Evolutionary conservation across 1,140 invertebrate genomes (phyloP).

Genomic region (Anastrepha obliqua): DNA sequence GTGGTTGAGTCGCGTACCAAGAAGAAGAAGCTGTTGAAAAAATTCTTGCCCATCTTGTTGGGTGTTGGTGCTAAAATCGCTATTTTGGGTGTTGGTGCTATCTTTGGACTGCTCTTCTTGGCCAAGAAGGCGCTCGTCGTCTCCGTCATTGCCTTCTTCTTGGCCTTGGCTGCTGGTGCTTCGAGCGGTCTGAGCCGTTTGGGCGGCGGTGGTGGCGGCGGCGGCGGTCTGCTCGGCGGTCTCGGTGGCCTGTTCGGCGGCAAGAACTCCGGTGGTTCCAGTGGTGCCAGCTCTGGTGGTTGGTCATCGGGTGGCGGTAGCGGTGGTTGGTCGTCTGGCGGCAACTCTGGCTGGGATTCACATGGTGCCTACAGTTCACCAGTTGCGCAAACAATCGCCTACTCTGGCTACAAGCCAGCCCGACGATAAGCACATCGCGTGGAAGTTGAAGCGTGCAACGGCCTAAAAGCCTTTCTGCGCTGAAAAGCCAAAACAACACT

Average conservation of each 20-base stretch:
- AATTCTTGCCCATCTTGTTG: slow-evolving; percentile 78
- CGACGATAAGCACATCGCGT: slow-evolving; percentile 65
- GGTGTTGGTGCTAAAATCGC: slow-evolving; percentile 80
- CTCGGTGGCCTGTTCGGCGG: slow-evolving; percentile 70
- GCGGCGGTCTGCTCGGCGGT: slow-evolving; percentile 69
- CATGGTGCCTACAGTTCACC: slow-evolving; percentile 74
- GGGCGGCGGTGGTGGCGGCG: slow-evolving; percentile 65
- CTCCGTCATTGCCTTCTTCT: slow-evolving; percentile 79
- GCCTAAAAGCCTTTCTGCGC: slow-evolving; percentile 27
- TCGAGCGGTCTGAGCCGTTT: slow-evolving; percentile 76
- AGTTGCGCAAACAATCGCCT: slow-evolving; percentile 75
- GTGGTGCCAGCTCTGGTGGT: slow-evolving; percentile 65
- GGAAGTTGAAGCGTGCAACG: background rate
- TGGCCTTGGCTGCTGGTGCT: slow-evolving; percentile 77
- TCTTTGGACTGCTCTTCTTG: slow-evolving; percentile 78
- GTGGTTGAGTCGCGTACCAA: slow-evolving; percentile 80
- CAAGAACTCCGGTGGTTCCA: slow-evolving; percentile 65
- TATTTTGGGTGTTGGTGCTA: slow-evolving; percentile 76
- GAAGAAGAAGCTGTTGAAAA: slow-evolving; percentile 79
- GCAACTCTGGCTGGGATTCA: slow-evolving; percentile 69
- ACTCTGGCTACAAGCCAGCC: slow-evolving; percentile 73
- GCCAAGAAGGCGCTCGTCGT: slow-evolving; percentile 82
- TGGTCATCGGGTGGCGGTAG: slow-evolving; percentile 71
- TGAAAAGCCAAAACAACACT: slow-evolving; percentile 56
- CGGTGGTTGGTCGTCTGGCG: slow-evolving; percentile 67